phyloP scores from a whole-genome alignment of 1,140 invertebrate genomes.

The Mycetomoellerius zeteki region DNA sequence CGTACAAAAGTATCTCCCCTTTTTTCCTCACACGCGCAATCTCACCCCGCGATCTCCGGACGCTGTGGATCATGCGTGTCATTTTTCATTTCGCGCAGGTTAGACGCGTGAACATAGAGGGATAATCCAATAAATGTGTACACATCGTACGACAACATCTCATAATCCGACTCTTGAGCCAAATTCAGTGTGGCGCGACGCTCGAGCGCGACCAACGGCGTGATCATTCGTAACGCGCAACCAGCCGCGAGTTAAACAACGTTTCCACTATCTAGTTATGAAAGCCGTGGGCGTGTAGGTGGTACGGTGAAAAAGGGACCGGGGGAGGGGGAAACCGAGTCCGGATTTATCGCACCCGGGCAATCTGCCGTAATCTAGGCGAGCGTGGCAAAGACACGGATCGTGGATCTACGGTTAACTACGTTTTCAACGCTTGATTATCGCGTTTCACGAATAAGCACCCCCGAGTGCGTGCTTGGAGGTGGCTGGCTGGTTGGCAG shows the following conservation, averaged over 20 bases:
- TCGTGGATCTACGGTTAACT: conserved; percentile 66
- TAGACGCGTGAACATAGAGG: neutral
- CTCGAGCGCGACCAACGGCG: neutral
- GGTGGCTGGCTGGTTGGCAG: conserved; percentile 36
- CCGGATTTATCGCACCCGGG: conserved; percentile 46
- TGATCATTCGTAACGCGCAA: conserved; percentile 17
- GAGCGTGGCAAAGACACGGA: conserved; percentile 38
- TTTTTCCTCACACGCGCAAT: neutral
- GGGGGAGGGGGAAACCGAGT: neutral
- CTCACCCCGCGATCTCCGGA: neutral
- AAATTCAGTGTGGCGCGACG: neutral
- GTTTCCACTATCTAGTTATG: conserved; percentile 16
- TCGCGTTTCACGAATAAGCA: conserved; percentile 76
- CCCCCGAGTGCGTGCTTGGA: conserved; percentile 61
- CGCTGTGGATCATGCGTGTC: neutral
- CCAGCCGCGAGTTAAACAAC: conserved; percentile 22
- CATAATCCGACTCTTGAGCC: conserved; percentile 13
- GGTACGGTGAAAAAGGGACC: neutral
- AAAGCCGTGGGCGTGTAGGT: conserved; percentile 8
- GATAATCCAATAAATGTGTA: conserved; percentile 1
- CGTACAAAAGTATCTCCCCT: neutral
- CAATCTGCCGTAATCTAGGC: conserved; percentile 49
- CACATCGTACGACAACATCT: neutral
- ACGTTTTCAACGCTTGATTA: conserved; percentile 76
- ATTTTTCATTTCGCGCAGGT: conserved; percentile 9